Evolutionary conservation across 2,888 invertebrate genomes (phyloP).

Genomic region (Plagiodera versicolora): DNA sequence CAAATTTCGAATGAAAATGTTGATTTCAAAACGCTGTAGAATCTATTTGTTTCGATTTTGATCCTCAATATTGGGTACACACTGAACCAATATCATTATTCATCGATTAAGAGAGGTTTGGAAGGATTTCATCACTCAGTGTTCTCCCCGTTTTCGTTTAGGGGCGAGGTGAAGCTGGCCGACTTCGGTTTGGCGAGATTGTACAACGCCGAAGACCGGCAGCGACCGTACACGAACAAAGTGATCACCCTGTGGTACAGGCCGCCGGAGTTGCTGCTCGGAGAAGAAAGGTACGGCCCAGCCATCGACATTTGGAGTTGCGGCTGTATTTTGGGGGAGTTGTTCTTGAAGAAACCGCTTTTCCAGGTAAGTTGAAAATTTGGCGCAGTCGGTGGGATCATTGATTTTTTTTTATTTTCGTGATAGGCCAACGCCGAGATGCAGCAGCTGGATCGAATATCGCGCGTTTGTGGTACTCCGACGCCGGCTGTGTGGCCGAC

Average conservation of each 20-base stretch:
- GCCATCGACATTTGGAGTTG: constrained; percentile 99
- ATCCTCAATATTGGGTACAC: too few species aligned
- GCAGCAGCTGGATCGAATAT: constrained; percentile 92
- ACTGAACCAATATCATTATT: too few species aligned
- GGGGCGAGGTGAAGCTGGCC: constrained; percentile 98
- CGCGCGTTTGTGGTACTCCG: constrained; percentile 92
- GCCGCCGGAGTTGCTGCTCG: constrained; percentile 93
- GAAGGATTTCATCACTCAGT: too few species aligned
- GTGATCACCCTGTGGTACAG: constrained; percentile 99
- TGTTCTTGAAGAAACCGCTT: constrained; percentile 93
- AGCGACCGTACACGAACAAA: constrained; percentile 97
- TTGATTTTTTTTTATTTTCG: too few species aligned
- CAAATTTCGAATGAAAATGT: too few species aligned
- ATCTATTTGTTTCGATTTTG: too few species aligned
- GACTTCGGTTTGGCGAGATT: constrained; percentile 97
- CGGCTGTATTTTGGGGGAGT: constrained; percentile 97
- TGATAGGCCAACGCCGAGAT: constrained; percentile 93
- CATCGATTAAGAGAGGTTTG: too few species aligned
- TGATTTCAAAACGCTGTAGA: too few species aligned
- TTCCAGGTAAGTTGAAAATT: constrained; percentile 76
- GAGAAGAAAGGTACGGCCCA: constrained; percentile 96
- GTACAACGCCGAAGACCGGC: constrained; percentile 93
- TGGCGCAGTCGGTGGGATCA: too few species aligned
- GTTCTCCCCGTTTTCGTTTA: constrained; percentile 48
- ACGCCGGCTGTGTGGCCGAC: constrained; percentile 96